Evolutionary conservation across 2,797 vertebrate genomes (phyloP), one percentile per base, ranked within the genome.

Genomic region (Eupleurogrammus muticus): DNA sequence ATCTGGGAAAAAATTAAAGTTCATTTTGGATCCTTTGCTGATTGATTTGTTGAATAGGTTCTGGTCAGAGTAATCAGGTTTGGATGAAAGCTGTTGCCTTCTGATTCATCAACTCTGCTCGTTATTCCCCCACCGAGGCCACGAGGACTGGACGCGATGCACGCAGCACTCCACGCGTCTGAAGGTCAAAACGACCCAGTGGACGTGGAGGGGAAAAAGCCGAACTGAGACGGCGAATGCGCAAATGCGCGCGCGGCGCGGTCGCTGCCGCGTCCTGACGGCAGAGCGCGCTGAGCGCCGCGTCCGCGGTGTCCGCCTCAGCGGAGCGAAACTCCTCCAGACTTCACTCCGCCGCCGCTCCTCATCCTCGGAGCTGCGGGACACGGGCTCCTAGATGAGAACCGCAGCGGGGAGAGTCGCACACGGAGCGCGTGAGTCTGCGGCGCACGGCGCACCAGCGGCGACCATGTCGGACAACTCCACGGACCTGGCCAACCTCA

Each of bases 391-490:
- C 56, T 84, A 77, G 82, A 88, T 89, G 86, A 83, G 53, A 84
- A 34, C 64, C 3, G 2, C 9, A 1, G 38, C 66, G 66, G 59
- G 20, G 52, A 56, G 34, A 52, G 65, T 16, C 70, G 74, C 80
- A 75, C 62, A 2, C 35, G 73, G 70, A 79, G 61, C 73, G 47
- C 42, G 73, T 73, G 68, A 59, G 11, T 20, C 55, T 36, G 28
- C 62, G 56, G 62, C 23, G 66, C 72, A 1, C 54, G 64, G 60
- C 36, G 34, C 23, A 7, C 34, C 60, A 24, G 58, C 58, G 59
- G 82, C 17, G 71, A 89, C 51, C 70, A 92, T 92, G 91, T 80
- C 84, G 68, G 78, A 53, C 63, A 68, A 78, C 69, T 75, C 64
- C 55, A 20, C 72, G 0, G 69, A 66, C 0, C 16, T 3, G 3